These are phyloP conservation scores for Hypotaenidia okinawae DNA, from an alignment of 2,797 vertebrate species.

Conservation along the genomic window DNA sequence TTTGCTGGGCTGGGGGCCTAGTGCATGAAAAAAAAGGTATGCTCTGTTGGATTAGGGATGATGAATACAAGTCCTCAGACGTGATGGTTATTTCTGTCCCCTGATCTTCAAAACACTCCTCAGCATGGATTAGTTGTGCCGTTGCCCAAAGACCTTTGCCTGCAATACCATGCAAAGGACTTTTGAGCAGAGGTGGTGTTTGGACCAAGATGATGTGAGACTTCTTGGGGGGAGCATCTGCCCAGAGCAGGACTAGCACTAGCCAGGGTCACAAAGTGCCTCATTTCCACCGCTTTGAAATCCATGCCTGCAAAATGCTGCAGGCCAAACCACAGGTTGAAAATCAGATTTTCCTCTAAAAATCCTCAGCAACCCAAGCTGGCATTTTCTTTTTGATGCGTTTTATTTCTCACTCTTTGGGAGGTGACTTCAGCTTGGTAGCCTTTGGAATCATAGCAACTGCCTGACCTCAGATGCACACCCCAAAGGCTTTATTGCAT, in stretches of 20 bases:
- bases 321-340: conserved; percentile 10
- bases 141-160: not conserved
- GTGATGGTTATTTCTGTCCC: not conserved
- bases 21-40: not conserved
- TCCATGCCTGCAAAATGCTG: not conserved
- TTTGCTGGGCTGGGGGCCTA: not conserved
- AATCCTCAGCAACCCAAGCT: not conserved
- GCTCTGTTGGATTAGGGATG: not conserved
- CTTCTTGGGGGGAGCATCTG: not conserved
- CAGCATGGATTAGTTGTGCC: not conserved
- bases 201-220: not conserved
- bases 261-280: not conserved
- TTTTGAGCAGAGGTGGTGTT: not conserved
- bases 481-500: not conserved
- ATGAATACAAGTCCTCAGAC: not conserved
- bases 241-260: not conserved
- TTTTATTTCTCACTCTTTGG: not conserved
- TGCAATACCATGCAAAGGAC: not conserved
- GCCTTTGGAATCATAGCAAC: not conserved
- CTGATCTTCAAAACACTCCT: not conserved
- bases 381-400: not conserved
- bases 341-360: conserved; percentile 35
- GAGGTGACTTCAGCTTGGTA: not conserved
- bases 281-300: conserved; percentile 18
- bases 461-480: not conserved